Evolutionary conservation across 2,797 vertebrate species (phyloP).

Genomic region (Schizopygopsis malacanthus): DNA sequence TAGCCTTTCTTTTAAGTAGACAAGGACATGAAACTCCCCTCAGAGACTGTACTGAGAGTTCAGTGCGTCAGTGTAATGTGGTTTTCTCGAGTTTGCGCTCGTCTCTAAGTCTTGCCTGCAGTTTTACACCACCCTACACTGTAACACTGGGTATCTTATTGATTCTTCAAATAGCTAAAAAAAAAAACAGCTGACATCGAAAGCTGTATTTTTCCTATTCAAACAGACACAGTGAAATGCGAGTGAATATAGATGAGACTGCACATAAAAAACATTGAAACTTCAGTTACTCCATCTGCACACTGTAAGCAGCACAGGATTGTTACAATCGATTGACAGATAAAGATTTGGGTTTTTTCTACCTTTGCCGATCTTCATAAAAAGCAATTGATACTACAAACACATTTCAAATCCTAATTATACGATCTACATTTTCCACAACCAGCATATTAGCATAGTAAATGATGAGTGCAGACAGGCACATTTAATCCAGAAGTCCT

Average conservation of each 20-base stretch:
- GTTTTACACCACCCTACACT: not conserved
- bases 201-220: conserved; percentile 29
- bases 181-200: conserved; percentile 15
- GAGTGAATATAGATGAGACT: conserved; percentile 50
- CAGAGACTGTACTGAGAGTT: not conserved
- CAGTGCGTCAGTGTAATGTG: not conserved
- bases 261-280: conserved; percentile 45
- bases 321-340: conserved; percentile 55
- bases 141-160: not conserved
- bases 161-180: not conserved
- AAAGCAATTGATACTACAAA: conserved; percentile 66
- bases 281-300: conserved; percentile 44
- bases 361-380: conserved; percentile 67
- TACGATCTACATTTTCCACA: conserved; percentile 68
- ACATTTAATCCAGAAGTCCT: conserved; percentile 23
- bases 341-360: conserved; percentile 42
- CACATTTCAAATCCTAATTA: conserved; percentile 64
- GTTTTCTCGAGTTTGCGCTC: not conserved
- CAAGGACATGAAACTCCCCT: not conserved
- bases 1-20: not conserved
- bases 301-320: conserved; percentile 53
- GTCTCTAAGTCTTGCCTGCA: not conserved
- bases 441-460: conserved; percentile 67
- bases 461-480: conserved; percentile 55
- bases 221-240: conserved; percentile 45